These are phyloP conservation scores for Drosophila parabipectinata DNA, from an alignment of 1,140 invertebrate species.

Conservation along the genomic window DNA sequence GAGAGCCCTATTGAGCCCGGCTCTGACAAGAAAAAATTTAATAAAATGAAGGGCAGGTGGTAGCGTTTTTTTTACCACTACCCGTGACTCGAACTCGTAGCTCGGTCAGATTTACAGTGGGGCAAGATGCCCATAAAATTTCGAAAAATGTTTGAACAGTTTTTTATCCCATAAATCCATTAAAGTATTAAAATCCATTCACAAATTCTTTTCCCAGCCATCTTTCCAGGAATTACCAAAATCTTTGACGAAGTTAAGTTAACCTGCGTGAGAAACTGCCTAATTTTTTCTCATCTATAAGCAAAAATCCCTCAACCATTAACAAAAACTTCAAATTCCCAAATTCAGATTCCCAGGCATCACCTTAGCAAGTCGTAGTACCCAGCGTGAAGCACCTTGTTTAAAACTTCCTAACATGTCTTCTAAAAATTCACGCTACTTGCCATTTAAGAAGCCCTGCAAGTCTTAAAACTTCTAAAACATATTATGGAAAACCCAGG, in stretches of 20 bases:
- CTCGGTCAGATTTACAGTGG: constrained; percentile 76
- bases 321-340: not conserved
- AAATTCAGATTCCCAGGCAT: constrained; percentile 13
- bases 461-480: constrained; percentile 13
- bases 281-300: not conserved
- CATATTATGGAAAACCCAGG: constrained; percentile 6
- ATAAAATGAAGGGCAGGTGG: constrained; percentile 77
- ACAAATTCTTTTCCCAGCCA: not conserved
- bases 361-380: constrained; percentile 39
- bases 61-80: constrained; percentile 70
- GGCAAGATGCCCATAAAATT: not conserved
- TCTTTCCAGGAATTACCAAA: not conserved
- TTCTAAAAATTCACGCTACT: not conserved
- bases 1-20: constrained; percentile 46
- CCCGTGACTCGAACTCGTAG: constrained; percentile 63
- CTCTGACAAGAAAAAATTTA: constrained; percentile 56
- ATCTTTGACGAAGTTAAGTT: not conserved
- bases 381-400: constrained; percentile 4
- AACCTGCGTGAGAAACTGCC: not conserved
- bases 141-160: not conserved
- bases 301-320: constrained; percentile 8
- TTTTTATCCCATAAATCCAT: not conserved
- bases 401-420: not conserved
- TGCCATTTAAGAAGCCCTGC: not conserved
- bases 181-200: not conserved